These are phyloP conservation scores for Petrocephalus sullivani DNA, from an alignment of 2,797 vertebrate genomes.

Conservation along the genomic window DNA sequence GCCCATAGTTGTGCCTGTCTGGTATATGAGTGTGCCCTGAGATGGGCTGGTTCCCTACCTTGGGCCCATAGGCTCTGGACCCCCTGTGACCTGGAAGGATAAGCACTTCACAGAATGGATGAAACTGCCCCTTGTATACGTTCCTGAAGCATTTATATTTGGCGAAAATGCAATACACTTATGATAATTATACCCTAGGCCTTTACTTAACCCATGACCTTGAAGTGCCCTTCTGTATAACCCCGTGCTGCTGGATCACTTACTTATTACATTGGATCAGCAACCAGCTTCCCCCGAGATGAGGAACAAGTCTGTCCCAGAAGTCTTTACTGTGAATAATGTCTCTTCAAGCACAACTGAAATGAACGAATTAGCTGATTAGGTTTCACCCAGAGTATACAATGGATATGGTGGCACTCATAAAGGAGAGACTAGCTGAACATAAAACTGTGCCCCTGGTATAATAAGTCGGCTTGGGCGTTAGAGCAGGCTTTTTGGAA, in stretches of 20 bases:
- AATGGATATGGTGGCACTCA: background rate
- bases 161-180: background rate
- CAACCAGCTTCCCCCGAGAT: background rate
- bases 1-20: too few relatives aligned
- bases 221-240: background rate
- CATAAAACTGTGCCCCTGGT: background rate
- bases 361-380: constrained; percentile 11
- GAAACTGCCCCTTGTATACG: background rate
- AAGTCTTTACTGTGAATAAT: constrained; percentile 14
- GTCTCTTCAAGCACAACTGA: constrained; percentile 1
- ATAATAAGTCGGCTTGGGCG: background rate
- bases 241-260: background rate
- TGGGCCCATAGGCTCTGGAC: too few relatives aligned
- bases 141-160: background rate
- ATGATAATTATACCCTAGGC: background rate
- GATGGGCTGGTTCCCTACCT: too few relatives aligned
- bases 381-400: background rate
- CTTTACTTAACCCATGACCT: constrained; percentile 1
- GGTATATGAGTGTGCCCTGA: too few relatives aligned
- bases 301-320: background rate
- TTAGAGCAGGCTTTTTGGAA: constrained; percentile 3
- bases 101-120: too few relatives aligned
- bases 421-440: background rate
- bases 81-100: too few relatives aligned
- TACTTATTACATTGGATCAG: background rate